Percentiles rank a stretch among this genome's conserved stretches.
phyloP scores from a whole-genome alignment of 2,888 invertebrate genomes.

The Stenurella melanura region DNA sequence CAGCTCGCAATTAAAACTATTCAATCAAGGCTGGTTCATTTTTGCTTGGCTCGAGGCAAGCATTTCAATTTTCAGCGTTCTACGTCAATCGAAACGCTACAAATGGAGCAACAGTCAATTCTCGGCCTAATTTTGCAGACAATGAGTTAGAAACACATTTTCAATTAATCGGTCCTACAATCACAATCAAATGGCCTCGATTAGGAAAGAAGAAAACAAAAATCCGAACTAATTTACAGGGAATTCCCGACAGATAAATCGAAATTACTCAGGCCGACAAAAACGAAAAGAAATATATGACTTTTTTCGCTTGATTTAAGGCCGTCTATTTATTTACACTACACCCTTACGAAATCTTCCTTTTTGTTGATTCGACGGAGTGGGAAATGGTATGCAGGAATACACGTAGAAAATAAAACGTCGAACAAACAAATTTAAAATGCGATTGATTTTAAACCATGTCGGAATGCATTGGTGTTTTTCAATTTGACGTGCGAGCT shows the following conservation, averaged over 20 bases:
- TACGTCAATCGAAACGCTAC: background rate
- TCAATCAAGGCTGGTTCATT: background rate
- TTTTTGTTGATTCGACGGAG: conserved; percentile 39
- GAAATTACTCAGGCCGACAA: conserved; percentile 29
- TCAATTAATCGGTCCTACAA: conserved; percentile 2
- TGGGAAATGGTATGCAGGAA: conserved; percentile 43
- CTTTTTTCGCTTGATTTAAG: conserved; percentile 45
- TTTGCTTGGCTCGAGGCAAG: background rate
- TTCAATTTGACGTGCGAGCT: conserved; percentile 46
- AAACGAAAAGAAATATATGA: conserved; percentile 39
- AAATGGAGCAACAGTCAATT: background rate
- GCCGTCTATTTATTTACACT: conserved; percentile 45
- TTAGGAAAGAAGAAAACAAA: background rate
- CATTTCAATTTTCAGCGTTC: background rate
- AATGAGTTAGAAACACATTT: conserved; percentile 7
- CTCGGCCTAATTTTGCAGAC: background rate
- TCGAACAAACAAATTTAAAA: conserved; percentile 53
- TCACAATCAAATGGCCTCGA: conserved; percentile 1
- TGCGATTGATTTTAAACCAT: conserved; percentile 50
- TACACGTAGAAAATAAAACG: conserved; percentile 41
- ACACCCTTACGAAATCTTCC: conserved; percentile 33
- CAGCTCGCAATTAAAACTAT: background rate
- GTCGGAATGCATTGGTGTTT: conserved; percentile 47
- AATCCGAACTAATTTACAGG: conserved; percentile 37
- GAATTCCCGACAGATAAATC: conserved; percentile 23